Conservation (phyloP, 2,888 invertebrate species). For the Archaeoteleia sp. region DNA sequence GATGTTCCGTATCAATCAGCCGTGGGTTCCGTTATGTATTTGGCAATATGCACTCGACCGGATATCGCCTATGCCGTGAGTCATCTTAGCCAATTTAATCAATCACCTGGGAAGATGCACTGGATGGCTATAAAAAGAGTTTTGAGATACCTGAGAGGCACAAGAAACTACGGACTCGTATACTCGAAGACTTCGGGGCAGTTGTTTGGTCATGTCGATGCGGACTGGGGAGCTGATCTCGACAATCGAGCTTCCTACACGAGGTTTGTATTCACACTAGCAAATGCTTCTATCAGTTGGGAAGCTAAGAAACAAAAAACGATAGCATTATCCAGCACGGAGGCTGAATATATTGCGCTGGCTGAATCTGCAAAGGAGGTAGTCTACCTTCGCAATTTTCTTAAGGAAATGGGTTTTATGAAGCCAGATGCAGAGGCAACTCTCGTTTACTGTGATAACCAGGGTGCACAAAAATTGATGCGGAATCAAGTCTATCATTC, state of each 20-base stretch:
- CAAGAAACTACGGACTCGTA: background rate
- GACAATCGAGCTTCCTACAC: no score
- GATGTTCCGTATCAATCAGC: constrained; percentile 34
- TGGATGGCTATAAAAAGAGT: constrained; percentile 50
- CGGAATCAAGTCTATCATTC: constrained; percentile 13
- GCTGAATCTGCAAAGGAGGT: no score
- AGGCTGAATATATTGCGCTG: no score
- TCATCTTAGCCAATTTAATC: constrained; percentile 31
- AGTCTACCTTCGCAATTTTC: no score
- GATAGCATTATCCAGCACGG: no score
- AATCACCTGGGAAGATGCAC: constrained; percentile 37
- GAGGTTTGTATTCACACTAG: no score
- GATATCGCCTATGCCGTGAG: constrained; percentile 47
- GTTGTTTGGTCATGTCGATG: background rate
- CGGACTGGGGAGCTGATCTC: no score
- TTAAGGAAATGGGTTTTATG: background rate
- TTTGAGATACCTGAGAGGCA: background rate
- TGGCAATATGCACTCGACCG: constrained; percentile 36
- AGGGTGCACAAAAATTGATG: constrained; percentile 16
- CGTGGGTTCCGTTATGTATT: constrained; percentile 43
- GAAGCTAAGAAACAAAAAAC: no score
- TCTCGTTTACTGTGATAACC: constrained; percentile 13
- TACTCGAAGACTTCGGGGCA: no score
- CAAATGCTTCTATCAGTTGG: no score
- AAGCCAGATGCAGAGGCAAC: background rate